These are phyloP conservation scores for Gallinago undulata DNA, from an alignment of 2,113 vertebrate genomes.

Conservation along the genomic window DNA sequence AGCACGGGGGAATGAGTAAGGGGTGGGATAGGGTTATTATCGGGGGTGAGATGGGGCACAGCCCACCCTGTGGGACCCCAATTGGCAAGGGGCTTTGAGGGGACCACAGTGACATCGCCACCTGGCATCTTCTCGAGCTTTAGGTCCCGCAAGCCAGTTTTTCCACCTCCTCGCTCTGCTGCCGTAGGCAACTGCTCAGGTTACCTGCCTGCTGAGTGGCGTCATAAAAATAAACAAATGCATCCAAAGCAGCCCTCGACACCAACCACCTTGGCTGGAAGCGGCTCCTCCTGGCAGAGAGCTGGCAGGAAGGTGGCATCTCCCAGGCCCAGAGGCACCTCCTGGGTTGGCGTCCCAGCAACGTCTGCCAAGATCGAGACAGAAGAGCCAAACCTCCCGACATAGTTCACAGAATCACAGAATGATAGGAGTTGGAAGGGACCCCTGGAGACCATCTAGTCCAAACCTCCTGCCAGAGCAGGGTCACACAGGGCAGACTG, in stretches of 20 bases:
- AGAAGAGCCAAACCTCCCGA: background rate
- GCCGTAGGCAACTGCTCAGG: constrained; percentile 5
- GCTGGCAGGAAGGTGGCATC: background rate
- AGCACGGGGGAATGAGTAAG: background rate
- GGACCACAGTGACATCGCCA: background rate
- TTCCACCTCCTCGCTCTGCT: background rate
- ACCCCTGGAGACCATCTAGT: too few relatives aligned
- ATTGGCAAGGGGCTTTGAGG: background rate
- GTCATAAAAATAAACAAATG: background rate
- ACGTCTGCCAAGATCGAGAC: background rate
- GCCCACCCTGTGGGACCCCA: background rate
- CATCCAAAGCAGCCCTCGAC: background rate
- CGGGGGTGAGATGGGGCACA: background rate
- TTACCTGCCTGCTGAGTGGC: background rate
- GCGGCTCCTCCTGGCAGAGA: background rate
- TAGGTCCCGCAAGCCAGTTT: background rate
- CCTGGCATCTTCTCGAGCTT: background rate
- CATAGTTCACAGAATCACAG: background rate
- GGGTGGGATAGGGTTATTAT: background rate
- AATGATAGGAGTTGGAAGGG: too few relatives aligned
- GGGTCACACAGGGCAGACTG: too few relatives aligned
- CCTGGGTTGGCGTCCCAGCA: background rate
- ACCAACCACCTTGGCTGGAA: background rate
- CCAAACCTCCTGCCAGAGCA: too few relatives aligned
- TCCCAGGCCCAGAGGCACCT: background rate